phyloP scores from a whole-genome alignment of 2,113 vertebrate species.

The Gymnobelideus leadbeateri region DNA sequence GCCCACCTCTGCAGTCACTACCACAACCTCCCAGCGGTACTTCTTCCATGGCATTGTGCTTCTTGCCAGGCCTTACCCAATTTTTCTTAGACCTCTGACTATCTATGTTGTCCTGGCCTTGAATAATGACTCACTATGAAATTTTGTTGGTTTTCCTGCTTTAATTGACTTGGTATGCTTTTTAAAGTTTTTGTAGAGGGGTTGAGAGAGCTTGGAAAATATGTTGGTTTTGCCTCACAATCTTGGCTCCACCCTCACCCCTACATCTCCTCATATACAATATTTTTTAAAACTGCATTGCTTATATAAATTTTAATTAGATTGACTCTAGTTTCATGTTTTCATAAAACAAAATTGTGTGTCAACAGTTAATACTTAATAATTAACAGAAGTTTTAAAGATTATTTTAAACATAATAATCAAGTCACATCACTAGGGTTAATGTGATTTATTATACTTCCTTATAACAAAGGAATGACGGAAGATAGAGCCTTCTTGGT shows the following conservation, averaged over 20 bases:
- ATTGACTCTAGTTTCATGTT: not conserved
- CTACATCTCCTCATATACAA: rapidly evolving
- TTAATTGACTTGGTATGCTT: not conserved
- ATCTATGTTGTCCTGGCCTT: not conserved
- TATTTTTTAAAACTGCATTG: no score
- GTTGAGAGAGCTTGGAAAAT: not conserved
- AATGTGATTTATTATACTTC: not conserved
- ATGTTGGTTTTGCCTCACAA: not conserved
- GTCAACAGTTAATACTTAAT: rapidly evolving
- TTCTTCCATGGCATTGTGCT: no score
- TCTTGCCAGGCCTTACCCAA: no score
- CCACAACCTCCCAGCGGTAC: no score
- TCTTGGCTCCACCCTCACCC: not conserved
- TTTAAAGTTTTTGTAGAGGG: not conserved
- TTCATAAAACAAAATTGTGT: not conserved
- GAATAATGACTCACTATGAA: not conserved
- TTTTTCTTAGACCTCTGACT: not conserved
- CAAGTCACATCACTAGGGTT: not conserved
- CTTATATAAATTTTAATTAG: not conserved
- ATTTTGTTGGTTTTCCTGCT: not conserved
- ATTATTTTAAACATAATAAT: not conserved
- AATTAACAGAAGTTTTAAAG: not conserved
- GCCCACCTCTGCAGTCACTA: no score
- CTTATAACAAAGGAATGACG: no score
- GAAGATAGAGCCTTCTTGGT: not conserved